A percentile compares a stretch with the other conserved stretches of the same genome.
Conservation (phyloP, 92 coral and sea anemone genomes). For the Nematostella vectensis region DNA sequence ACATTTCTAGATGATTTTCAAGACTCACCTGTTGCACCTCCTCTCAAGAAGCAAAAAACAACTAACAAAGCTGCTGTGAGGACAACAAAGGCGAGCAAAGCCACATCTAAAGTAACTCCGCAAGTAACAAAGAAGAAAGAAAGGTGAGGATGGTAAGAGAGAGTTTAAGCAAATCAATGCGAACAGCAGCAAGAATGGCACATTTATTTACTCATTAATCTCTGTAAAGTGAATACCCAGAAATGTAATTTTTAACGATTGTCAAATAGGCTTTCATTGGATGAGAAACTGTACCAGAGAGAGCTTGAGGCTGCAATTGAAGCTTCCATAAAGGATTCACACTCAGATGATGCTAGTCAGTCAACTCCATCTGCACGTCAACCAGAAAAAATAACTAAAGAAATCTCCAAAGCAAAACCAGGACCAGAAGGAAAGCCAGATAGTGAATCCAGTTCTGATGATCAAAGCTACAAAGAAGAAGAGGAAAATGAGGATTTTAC, state of each 20-base stretch:
- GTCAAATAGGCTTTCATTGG: conserved; percentile 71
- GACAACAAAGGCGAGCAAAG: too few species aligned
- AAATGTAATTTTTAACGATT: too few species aligned
- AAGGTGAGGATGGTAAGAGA: conserved; percentile 27
- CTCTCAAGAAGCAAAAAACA: conserved; percentile 40
- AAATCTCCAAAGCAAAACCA: neutral
- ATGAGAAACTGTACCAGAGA: conserved; percentile 79
- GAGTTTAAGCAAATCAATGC: too few species aligned
- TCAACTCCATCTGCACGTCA: conserved; percentile 15
- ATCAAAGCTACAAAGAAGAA: too few species aligned
- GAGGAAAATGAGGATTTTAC: conserved; percentile 25
- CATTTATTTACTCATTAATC: too few species aligned
- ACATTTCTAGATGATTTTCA: conserved; percentile 75
- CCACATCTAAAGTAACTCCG: conserved; percentile 18
- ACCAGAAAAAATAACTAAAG: conserved; percentile 13
- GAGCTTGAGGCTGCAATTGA: conserved; percentile 83
- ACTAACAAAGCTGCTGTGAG: too few species aligned
- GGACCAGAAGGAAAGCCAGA: neutral
- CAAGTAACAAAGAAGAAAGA: conserved; percentile 31
- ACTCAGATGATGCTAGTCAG: conserved; percentile 33
- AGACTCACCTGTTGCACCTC: conserved; percentile 49
- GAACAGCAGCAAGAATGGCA: too few species aligned
- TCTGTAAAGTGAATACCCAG: too few species aligned
- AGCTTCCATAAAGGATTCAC: conserved; percentile 64
- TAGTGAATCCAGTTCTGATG: neutral